Evolutionary conservation across 2,888 invertebrate genomes (phyloP).

Genomic region (Trypoxylon attenuatum): DNA sequence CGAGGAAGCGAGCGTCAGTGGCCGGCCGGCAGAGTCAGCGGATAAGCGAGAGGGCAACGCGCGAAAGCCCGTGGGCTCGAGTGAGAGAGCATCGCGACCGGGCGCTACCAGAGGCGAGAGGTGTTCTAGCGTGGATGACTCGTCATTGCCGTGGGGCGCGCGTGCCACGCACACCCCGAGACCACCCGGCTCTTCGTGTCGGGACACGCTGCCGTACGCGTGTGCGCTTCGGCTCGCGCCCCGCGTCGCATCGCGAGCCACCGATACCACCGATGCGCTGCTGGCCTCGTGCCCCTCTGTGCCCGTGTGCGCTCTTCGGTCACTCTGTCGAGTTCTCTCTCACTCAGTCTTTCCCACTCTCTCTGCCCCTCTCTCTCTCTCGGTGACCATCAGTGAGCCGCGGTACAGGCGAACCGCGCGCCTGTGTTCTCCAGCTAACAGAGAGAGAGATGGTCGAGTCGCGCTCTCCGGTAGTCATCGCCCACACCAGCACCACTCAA

Average conservation of each 20-base stretch:
- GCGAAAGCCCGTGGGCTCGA: neutral
- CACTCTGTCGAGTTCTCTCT: neutral
- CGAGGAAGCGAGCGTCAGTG: conserved; percentile 40
- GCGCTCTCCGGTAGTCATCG: conserved; percentile 55
- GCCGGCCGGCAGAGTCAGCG: conserved; percentile 36
- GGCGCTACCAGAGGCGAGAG: conserved; percentile 62
- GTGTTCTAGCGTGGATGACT: conserved; percentile 74
- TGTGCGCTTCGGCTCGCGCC: conserved; percentile 28
- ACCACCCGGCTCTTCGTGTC: conserved; percentile 19
- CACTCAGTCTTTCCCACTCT: no score
- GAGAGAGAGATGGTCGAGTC: conserved; percentile 3
- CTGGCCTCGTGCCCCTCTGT: neutral
- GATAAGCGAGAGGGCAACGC: conserved; percentile 25
- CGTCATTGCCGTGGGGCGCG: conserved; percentile 74
- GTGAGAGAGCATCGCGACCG: conserved; percentile 22
- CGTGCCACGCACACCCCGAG: conserved; percentile 68
- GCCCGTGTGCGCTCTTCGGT: neutral
- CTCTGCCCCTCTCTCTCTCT: no score
- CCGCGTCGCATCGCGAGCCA: neutral
- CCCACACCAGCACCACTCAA: conserved; percentile 71
- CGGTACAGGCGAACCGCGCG: conserved; percentile 1
- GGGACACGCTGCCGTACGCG: conserved; percentile 40
- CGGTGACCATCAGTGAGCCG: conserved; percentile 5
- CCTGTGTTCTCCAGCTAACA: conserved; percentile 17
- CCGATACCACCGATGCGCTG: conserved; percentile 26